Evolutionary conservation across 2,113 vertebrate species (phyloP).

Genomic region (Campylomormyrus numenius): DNA sequence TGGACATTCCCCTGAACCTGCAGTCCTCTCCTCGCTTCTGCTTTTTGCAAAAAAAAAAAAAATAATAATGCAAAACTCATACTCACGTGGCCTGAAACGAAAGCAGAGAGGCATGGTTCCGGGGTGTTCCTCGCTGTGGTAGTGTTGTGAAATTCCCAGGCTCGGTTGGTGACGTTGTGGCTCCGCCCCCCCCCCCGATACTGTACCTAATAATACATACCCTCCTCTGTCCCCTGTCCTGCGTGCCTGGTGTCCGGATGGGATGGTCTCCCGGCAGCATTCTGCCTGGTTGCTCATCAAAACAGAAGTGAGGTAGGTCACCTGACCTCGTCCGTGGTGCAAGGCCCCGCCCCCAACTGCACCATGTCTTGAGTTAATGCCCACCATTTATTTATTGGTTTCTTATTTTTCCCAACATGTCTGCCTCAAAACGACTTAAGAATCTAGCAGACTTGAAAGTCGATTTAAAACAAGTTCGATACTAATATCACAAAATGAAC

Average conservation of each 20-base stretch:
- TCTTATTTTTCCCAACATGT: not conserved
- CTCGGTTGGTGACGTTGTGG: not conserved
- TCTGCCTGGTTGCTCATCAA: conserved; percentile 88
- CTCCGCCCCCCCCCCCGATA: not conserved
- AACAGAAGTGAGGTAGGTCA: conserved; percentile 76
- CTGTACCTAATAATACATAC: conserved; percentile 26
- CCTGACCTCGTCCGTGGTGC: not conserved
- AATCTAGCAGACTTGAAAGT: not conserved
- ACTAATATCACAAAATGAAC: not conserved
- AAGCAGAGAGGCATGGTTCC: not conserved
- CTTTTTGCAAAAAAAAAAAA: not conserved
- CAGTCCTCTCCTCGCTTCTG: not conserved
- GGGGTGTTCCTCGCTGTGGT: not conserved
- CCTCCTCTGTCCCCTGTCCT: conserved; percentile 29
- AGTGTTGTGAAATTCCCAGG: not conserved
- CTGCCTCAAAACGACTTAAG: not conserved
- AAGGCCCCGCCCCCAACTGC: not conserved
- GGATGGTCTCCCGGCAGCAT: conserved; percentile 61
- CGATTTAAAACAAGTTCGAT: not conserved
- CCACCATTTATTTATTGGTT: not conserved
- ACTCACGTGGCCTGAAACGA: not conserved
- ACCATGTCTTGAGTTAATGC: not conserved
- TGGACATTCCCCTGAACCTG: not conserved
- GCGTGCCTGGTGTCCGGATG: conserved; percentile 35
- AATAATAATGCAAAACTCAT: not conserved